Evolutionary conservation across 2,888 invertebrate genomes (phyloP).

Genomic region (Sepiola atlantica): DNA sequence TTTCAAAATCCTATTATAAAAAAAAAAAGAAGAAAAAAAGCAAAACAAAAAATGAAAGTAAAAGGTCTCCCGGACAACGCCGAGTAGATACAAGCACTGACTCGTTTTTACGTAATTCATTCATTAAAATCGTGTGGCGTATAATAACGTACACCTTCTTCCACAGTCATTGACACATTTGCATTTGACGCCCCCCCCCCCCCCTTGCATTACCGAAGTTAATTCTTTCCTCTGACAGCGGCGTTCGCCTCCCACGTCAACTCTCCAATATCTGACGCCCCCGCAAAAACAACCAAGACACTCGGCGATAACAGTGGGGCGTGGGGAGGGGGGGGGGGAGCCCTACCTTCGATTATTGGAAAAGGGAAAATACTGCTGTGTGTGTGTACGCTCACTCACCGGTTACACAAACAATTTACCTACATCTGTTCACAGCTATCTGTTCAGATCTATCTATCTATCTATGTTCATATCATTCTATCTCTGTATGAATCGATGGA

Average conservation of each 20-base stretch:
- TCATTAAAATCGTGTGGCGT: not conserved
- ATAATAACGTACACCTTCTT: not conserved
- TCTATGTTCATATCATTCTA: no score
- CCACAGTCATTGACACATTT: not conserved
- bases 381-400: not conserved
- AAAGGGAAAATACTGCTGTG: not conserved
- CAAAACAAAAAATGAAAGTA: not conserved
- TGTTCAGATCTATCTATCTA: not conserved
- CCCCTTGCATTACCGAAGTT: not conserved
- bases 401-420: not conserved
- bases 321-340: no score
- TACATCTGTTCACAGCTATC: not conserved
- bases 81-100: not conserved
- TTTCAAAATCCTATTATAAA: no score
- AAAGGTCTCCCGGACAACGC: not conserved
- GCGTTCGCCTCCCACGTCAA: not conserved
- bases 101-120: not conserved
- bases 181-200: not conserved
- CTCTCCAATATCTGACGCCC: not conserved
- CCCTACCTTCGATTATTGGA: not conserved
- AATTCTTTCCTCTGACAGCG: not conserved
- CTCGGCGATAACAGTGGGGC: not conserved
- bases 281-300: not conserved
- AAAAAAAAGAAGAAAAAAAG: no score
- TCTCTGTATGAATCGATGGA: no score